phyloP scores from a whole-genome alignment of 2,888 invertebrate species.

The Scaptomyza caliginosa region DNA sequence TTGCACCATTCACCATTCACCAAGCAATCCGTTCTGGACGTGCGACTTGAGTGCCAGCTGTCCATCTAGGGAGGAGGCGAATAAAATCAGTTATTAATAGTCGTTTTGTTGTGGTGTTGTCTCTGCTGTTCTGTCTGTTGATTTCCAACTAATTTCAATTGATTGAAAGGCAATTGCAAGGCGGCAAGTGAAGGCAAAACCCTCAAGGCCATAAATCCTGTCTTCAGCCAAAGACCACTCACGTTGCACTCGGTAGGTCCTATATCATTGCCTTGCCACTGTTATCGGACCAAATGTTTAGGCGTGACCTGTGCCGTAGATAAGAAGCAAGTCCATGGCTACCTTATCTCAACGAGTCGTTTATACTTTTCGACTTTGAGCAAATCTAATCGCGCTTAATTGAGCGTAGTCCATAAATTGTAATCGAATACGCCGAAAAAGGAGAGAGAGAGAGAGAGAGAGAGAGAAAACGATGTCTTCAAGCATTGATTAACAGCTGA shows the following conservation, averaged over 20 bases:
- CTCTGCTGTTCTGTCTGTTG: conserved; percentile 32
- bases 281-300: conserved; percentile 49
- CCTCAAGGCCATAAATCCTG: conserved; percentile 39
- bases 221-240: conserved; percentile 40
- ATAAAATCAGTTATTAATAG: conserved; percentile 74
- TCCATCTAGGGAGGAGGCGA: conserved; percentile 48
- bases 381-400: conserved; percentile 68
- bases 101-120: not conserved
- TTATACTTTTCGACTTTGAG: not conserved
- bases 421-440: too few relatives aligned
- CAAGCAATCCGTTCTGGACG: conserved; percentile 20
- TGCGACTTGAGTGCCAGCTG: conserved; percentile 57
- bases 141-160: conserved; percentile 66
- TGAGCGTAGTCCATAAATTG: conserved; percentile 54
- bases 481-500: conserved; percentile 46
- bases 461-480: conserved; percentile 31
- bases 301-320: conserved; percentile 37
- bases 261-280: conserved; percentile 16
- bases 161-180: conserved; percentile 66
- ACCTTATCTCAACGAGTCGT: conserved; percentile 28
- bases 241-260: conserved; percentile 22
- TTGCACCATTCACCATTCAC: not conserved
- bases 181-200: conserved; percentile 39
- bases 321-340: conserved; percentile 56
- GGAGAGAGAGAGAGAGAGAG: too few relatives aligned